Evolutionary conservation across 2,113 vertebrate genomes (phyloP), one percentile per base, ranked within the genome.

Genomic region (Porphyrio hochstetteri): DNA sequence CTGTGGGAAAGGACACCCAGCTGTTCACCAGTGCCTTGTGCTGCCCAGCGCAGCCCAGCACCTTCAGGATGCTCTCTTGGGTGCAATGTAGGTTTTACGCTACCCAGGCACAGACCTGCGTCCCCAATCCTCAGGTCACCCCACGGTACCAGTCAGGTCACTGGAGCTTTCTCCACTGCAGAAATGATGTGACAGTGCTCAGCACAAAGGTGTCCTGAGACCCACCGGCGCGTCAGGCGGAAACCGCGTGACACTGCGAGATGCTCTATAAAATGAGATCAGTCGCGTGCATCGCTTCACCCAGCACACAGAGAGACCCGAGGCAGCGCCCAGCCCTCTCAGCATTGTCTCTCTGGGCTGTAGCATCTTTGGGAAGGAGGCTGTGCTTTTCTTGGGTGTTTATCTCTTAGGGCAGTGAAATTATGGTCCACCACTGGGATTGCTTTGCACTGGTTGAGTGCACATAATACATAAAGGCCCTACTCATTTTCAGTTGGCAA

Each of bases 301-400:
- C 19, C 6, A 0, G 23, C 8, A 24, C 28, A 0, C 0, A 6
- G 40, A 29, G 42, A 38, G 69, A 63, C 2, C 5, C 1, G 75
- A 71, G 75, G 15, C 69, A 63, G 67, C 4, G 0, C 21, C 35
- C 0, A 0, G 14, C 5, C 71, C 56, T 36, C 24, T 2, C 53
- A 3, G n/a, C 0, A 7, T 1, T 24, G 40, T 17, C 82, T 48
- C 61, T 31, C 65, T 5, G 29, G 29, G 27, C 46, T 68, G 48
- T 2, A 46, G 42, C 56, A 19, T 38, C 18, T 36, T 20, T 23
- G 46, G 20, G 71, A 74, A 10, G 15, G 28, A 83, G 10, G 11
- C n/a, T 5, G 18, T 20, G 53, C 52, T 90, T 33, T 81, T 42
- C 59, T n/a, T 48, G 3, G 2, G 38, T 20, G 55, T 64, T 93